Conservation (phyloP, 2,113 vertebrate species). For the Rhabdornis inornatus region DNA sequence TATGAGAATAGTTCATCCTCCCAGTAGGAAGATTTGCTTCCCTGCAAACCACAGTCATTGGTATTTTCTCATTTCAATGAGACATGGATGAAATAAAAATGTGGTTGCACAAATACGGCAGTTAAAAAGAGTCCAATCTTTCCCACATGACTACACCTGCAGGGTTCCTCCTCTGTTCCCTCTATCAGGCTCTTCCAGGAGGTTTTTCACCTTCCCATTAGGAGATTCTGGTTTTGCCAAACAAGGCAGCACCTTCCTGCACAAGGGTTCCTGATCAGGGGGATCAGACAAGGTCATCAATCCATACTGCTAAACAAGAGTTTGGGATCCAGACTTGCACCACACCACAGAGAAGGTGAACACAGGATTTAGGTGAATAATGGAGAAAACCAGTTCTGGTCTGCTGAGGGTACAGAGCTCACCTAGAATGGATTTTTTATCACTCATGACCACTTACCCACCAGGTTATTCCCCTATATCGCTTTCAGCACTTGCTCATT, state of each 20-base stretch:
- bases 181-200: background rate
- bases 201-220: background rate
- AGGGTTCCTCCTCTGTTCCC: background rate
- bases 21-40: slow-evolving; percentile 8
- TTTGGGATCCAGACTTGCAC: background rate
- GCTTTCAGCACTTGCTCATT: background rate
- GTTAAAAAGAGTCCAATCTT: background rate
- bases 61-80: background rate
- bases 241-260: background rate
- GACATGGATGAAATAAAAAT: background rate
- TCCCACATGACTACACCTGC: background rate
- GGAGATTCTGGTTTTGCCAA: background rate
- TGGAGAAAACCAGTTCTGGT: background rate
- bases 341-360: background rate
- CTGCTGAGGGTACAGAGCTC: background rate
- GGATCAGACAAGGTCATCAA: background rate
- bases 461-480: background rate
- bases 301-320: background rate
- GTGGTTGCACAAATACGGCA: background rate
- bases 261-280: background rate
- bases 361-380: background rate
- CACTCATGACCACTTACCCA: background rate
- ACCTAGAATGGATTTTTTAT: background rate
- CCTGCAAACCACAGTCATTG: background rate
- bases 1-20: background rate